Base-by-base conservation (phyloP, 30 jellyfish, hydroid and myxozoan genomes). In the Pelagia noctiluca region DNA sequence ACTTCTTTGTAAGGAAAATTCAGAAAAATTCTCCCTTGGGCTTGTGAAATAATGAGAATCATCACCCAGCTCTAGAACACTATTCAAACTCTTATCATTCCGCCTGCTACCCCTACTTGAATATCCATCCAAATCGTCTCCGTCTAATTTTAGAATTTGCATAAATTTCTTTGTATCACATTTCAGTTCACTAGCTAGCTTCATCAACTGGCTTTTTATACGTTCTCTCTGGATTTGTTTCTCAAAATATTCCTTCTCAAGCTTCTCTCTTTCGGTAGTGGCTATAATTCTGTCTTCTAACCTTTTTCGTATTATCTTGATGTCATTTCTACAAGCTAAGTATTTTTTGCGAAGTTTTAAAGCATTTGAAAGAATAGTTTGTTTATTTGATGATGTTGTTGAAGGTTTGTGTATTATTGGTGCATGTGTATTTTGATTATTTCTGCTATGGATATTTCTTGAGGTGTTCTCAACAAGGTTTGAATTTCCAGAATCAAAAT, bases 191-290 rank as follows among this genome's bases (percentile, higher is more conserved):
- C 13, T 36, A 30, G 92, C 85, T 23, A 82, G 29, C 2, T n/a
- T 32, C 19, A 35, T 82, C 0, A 82, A 62, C 50, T 82, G 74
- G 18, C 8, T 38, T 0, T 25, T 37, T 30, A 82, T 52, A 50
- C 30, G 54, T 35, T 82, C 92, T 65, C 25, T 66, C 21, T 82
- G 42, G 1, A 57, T 0, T 25, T 82, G 92, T 34, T 72, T 54
- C 11, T 69, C 61, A 25, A 82, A 82, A 82, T 82, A 82, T 21
- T 82, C 80, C 29, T 22, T 46, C 46, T 82, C 92, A 23, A 82
- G 60, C 72, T 48, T 50, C 21, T 69, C 78, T 37, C 75, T 50
- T 26, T 46, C 66, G 5, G 54, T 52, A 34, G 3, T 69, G 23
- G 23, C 35, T 16, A 1, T 50, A 18, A 82, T 82, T 49, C 50